Evolutionary conservation across 2,797 vertebrate species (phyloP).

Genomic region (Myripristis jacobus): DNA sequence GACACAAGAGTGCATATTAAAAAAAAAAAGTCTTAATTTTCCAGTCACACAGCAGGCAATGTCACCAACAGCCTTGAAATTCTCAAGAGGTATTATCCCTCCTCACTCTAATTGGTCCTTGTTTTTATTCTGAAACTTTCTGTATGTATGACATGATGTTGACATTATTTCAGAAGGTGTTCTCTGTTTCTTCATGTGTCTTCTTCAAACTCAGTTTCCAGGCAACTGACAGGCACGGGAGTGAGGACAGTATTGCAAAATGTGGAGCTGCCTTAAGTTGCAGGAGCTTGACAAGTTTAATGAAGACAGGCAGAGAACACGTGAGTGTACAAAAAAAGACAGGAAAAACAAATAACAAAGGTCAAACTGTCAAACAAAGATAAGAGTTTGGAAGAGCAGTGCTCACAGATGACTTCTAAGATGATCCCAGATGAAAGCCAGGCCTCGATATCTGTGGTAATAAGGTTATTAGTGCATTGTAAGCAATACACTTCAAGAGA

Average conservation of each 20-base stretch:
- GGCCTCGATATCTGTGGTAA: slow-evolving; percentile 65
- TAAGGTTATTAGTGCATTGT: slow-evolving; percentile 66
- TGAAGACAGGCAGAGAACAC: slow-evolving; percentile 73
- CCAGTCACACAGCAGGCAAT: not conserved
- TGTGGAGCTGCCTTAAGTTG: slow-evolving; percentile 59
- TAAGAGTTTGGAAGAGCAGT: slow-evolving; percentile 33
- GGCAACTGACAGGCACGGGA: slow-evolving; percentile 74
- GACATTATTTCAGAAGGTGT: slow-evolving; percentile 67
- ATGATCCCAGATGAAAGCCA: slow-evolving; percentile 35
- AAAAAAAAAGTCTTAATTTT: no score
- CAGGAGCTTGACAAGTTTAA: slow-evolving; percentile 74
- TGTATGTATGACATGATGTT: slow-evolving; percentile 49
- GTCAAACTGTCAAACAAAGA: slow-evolving; percentile 58
- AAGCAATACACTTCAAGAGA: slow-evolving; percentile 50
- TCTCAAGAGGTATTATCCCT: not conserved
- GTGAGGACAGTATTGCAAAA: slow-evolving; percentile 68
- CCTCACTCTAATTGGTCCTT: slow-evolving; percentile 29
- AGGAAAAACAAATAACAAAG: slow-evolving; percentile 45
- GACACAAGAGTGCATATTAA: no score
- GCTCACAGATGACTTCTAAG: slow-evolving; percentile 50
- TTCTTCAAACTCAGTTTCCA: slow-evolving; percentile 71
- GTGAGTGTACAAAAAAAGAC: slow-evolving; percentile 44
- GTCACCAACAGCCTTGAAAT: not conserved
- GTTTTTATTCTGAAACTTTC: slow-evolving; percentile 42
- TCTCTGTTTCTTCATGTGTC: slow-evolving; percentile 57